These are phyloP conservation scores for Alligator mississippiensis DNA, from an alignment of 2,113 vertebrate species.

Conservation along the genomic window DNA sequence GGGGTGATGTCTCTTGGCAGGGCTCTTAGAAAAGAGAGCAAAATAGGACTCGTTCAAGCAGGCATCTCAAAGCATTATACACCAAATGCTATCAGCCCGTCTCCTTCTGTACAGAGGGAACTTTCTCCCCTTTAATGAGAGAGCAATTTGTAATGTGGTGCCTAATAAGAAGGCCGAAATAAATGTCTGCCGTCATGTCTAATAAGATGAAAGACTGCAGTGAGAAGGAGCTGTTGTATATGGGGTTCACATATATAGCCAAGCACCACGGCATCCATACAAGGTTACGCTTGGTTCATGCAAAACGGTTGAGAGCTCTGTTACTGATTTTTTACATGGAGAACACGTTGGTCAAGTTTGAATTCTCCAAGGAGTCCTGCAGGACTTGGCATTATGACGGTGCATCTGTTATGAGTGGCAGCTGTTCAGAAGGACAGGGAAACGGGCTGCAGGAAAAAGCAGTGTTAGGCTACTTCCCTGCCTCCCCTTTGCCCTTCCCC, in stretches of 20 bases:
- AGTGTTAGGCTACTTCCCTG: accelerated
- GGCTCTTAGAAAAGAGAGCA: too few species aligned
- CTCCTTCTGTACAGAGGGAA: too few species aligned
- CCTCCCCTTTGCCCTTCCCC: not conserved
- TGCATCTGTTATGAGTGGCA: not conserved
- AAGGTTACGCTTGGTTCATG: constrained; percentile 12
- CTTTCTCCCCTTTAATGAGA: too few species aligned
- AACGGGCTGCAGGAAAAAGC: not conserved
- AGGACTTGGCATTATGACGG: accelerated
- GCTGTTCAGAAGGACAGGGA: not conserved
- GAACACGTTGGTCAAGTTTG: not conserved
- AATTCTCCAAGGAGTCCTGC: not conserved
- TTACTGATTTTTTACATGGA: not conserved
- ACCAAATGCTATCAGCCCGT: too few species aligned
- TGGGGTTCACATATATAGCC: constrained; percentile 24
- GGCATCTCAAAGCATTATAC: too few species aligned
- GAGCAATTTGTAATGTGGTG: too few species aligned
- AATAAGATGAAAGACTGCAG: constrained; percentile 55
- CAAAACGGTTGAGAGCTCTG: not conserved
- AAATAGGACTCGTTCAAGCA: too few species aligned
- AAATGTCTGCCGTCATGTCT: too few species aligned
- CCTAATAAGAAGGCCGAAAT: too few species aligned
- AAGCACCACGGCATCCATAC: not conserved
- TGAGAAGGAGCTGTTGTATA: constrained; percentile 12
- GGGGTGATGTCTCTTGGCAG: too few species aligned